Percentiles rank a stretch among this genome's conserved stretches.
phyloP scores from a whole-genome alignment of 2,113 vertebrate species.

The Montifringilla adamsi region DNA sequence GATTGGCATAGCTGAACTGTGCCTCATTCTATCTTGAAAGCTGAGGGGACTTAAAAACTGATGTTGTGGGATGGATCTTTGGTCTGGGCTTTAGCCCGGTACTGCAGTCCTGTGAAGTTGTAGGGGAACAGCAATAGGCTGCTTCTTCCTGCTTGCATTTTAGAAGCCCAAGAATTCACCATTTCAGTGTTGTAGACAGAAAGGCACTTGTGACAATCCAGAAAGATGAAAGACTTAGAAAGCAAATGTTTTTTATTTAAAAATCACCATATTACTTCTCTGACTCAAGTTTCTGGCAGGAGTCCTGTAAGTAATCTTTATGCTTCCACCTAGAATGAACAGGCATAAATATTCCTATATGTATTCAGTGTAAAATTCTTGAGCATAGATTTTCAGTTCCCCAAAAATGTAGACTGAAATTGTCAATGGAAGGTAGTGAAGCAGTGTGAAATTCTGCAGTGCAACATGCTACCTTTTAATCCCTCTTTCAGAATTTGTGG shows the following conservation, averaged over 20 bases:
- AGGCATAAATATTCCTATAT: not conserved
- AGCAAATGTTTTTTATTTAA: not conserved
- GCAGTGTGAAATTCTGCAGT: not conserved
- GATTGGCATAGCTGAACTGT: not conserved
- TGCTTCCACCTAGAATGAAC: not conserved
- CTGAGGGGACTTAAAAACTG: not conserved
- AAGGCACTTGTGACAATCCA: not conserved
- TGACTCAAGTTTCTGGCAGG: not conserved
- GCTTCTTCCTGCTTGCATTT: not conserved
- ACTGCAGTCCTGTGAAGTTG: not conserved
- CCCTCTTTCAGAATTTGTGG: not conserved
- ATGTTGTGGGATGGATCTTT: not conserved
- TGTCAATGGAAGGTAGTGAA: not conserved
- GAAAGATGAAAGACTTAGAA: not conserved
- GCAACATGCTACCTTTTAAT: not conserved
- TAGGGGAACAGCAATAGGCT: not conserved
- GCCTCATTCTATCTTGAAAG: not conserved
- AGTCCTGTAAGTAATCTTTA: not conserved
- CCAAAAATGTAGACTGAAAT: not conserved
- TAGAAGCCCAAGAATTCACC: not conserved
- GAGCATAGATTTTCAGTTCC: not conserved
- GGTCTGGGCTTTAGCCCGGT: not conserved
- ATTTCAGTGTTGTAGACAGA: not conserved
- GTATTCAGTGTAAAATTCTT: not conserved
- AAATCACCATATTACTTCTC: not conserved